Base-by-base conservation (phyloP, 2,113 vertebrate genomes). In the Odocoileus virginianus region DNA sequence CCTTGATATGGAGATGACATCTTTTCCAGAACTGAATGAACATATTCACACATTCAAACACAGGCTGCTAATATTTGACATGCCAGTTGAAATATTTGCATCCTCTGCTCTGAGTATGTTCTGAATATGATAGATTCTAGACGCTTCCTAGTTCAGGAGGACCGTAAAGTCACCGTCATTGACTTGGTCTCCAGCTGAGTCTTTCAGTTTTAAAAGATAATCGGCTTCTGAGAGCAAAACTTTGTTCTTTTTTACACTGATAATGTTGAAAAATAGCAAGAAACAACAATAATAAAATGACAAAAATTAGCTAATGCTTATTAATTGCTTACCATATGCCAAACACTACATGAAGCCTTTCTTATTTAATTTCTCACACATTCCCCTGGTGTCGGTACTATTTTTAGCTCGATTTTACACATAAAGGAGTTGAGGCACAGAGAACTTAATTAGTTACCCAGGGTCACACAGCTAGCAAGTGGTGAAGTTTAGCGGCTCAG, bases 1-100 rank as follows among this genome's bases (percentile, higher is more conserved):
- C 96, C 94, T 97, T 98, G 76, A 98, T 97, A 64, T 60, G 95
- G 84, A 40, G 87, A 97, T 95, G 97, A 97, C 95, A 97, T 97
- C 94, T 98, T 91, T 96, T 97, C 94, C 94, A 87, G 95, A 97
- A 97, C 60, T 81, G 91, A 97, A 45, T 97, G 96, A 96, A 93
- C 64, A 89, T 78, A 97, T 74, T 98, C 92, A 91, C 64, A 89
- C 71, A 97, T 64, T 98, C 92, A 96, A 97, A 95, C 97, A 97
- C 3, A 43, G 74, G 88, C 88, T 97, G 95, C 97, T 97, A 97
- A 96, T 97, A 95, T 94, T 97, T 97, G 95, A 98, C 96, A 93
- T 55, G 52, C 57, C 97, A 89, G 47, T 74, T 74, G 95, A 97
- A 97, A 93, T 61, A 91, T 92, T 95, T 79, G 54, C 74, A 95